A percentile compares a stretch with the other conserved stretches of the same genome.
phyloP scores from a whole-genome alignment of 2,797 vertebrate species.

The Leptatherina wallacei region DNA sequence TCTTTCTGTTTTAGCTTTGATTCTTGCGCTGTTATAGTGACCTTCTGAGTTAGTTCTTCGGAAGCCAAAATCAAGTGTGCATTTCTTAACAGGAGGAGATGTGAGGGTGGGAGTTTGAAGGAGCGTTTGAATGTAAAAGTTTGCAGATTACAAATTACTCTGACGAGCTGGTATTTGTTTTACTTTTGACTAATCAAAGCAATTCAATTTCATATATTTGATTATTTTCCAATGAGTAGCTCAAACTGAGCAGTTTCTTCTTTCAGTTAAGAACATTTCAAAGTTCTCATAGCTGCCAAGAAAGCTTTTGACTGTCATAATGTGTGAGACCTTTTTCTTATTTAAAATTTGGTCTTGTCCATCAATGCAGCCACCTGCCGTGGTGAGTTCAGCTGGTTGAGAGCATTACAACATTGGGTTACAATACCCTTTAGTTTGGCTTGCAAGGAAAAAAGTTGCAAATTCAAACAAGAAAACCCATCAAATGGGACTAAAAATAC shows the following conservation, averaged over 20 bases:
- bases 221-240: not conserved
- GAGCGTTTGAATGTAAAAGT: not conserved
- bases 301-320: not conserved
- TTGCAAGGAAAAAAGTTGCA: not conserved
- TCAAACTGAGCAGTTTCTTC: too few relatives aligned
- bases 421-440: not conserved
- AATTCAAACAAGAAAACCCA: not conserved
- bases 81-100: not conserved
- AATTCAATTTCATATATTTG: not conserved
- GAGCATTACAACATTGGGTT: not conserved
- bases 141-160: not conserved
- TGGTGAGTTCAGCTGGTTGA: not conserved
- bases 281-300: not conserved
- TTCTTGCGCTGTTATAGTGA: constrained; percentile 36
- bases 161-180: not conserved
- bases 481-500: not conserved
- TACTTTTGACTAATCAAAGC: constrained; percentile 30
- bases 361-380: not conserved
- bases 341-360: not conserved
- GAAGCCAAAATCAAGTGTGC: not conserved
- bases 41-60: constrained; percentile 52
- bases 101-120: not conserved
- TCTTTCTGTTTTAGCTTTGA: constrained; percentile 23
- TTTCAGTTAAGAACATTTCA: too few relatives aligned
- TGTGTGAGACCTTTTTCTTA: not conserved